phyloP scores from a whole-genome alignment of 2,113 vertebrate genomes.

The Mobula birostris region DNA sequence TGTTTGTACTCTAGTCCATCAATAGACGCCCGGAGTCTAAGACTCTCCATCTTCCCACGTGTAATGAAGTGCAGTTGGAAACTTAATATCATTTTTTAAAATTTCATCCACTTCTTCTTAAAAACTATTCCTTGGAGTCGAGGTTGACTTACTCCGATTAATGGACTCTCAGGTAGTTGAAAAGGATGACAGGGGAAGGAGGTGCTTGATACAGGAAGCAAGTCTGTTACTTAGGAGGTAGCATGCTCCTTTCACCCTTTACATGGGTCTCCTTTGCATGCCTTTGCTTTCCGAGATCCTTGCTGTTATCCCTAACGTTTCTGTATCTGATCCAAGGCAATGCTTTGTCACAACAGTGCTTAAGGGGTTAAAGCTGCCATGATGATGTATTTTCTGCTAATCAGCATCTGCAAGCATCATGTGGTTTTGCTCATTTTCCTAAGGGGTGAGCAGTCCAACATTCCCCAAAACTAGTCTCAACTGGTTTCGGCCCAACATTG shows the following conservation, averaged over 20 bases:
- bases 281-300: too few relatives aligned
- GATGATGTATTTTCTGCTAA: slow-evolving; percentile 27
- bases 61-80: not conserved
- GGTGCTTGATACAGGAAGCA: too few relatives aligned
- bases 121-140: too few relatives aligned
- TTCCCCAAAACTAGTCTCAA: slow-evolving; percentile 30
- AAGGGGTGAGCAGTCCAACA: not conserved
- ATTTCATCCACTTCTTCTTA: too few relatives aligned
- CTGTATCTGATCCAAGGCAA: too few relatives aligned
- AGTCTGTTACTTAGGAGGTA: too few relatives aligned
- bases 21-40: not conserved
- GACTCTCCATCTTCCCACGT: not conserved
- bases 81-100: not conserved
- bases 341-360: not conserved
- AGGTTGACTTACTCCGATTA: too few relatives aligned
- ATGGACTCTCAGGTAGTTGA: too few relatives aligned
- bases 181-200: too few relatives aligned
- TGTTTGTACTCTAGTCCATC: not conserved
- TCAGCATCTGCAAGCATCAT: slow-evolving; percentile 22
- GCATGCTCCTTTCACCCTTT: too few relatives aligned
- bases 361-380: not conserved
- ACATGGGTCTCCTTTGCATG: too few relatives aligned
- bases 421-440: slow-evolving; percentile 31
- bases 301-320: too few relatives aligned
- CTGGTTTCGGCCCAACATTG: not conserved